Base-by-base conservation (phyloP, 53 echinoderm and acorn worm species). In the Astropecten irregularis region DNA sequence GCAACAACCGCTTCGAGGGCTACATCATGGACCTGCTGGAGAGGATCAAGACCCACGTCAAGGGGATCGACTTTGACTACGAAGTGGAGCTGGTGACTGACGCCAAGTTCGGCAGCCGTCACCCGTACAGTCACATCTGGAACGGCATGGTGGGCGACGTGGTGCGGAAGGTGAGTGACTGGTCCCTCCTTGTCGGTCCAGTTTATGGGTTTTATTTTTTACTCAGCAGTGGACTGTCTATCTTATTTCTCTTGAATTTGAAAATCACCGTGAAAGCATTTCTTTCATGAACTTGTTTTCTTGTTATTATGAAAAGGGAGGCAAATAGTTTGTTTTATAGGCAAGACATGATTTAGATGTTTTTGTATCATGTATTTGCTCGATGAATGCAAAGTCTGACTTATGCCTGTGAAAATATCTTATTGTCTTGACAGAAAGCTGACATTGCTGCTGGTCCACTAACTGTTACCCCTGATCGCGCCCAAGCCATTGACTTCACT, bases 401-500 rank as follows among this genome's bases (percentile, higher is more conserved):
- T n/a, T n/a, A n/a, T n/a, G n/a, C n/a, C n/a, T n/a, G n/a, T n/a
- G n/a, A n/a, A n/a, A n/a, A n/a, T n/a, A n/a, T n/a, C n/a, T n/a
- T n/a, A n/a, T n/a, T n/a, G n/a, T 15, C 47, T 32, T 20, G 56
- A 55, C 99, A 99, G 99, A 94, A 95, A 90, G 99, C 92, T 42
- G 99, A 99, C 48, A 94, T 99, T 37, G 99, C 99, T 39, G 99
- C 94, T n/a, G 99, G 94, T 14, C 99, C 99, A 3, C 69, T 99
- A 68, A 95, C 99, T 9, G 94, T 99, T 23, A 95, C 94, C 0
- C 71, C 82, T 0, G 92, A 92, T 68, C 90, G 99, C 66, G 83
- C 95, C 18, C 32, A 52, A 40, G 94, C 90, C 36, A 83, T 99
- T 2, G 99, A 99, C 56, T 99, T 99, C 85, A 90, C 94, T 56